These are phyloP conservation scores for Lamellibrachia satsuma DNA, from an alignment of 2,888 invertebrate genomes.

Conservation along the genomic window DNA sequence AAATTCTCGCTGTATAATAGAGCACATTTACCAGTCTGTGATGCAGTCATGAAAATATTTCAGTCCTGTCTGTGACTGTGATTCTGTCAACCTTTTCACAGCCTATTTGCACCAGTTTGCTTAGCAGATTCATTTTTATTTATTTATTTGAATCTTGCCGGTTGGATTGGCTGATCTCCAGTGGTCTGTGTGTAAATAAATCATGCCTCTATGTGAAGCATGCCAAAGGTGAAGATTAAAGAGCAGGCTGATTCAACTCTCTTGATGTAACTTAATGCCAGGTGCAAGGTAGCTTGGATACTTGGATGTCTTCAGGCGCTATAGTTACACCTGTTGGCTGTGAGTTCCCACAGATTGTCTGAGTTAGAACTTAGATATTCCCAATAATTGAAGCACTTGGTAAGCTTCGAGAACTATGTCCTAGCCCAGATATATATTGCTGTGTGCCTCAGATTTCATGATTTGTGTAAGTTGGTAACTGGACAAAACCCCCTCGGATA, in stretches of 20 bases:
- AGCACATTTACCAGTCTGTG: not conserved
- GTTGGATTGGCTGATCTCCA: not conserved
- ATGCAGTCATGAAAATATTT: not conserved
- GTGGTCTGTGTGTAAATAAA: not conserved
- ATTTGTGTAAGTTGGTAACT: not conserved
- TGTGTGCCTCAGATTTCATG: not conserved
- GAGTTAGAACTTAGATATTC: not conserved
- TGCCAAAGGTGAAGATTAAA: constrained; percentile 20
- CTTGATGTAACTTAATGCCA: constrained; percentile 18
- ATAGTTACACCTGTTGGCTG: not conserved
- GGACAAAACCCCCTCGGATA: too few relatives aligned
- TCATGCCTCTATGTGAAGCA: not conserved
- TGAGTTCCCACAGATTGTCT: not conserved
- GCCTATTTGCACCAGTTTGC: not conserved
- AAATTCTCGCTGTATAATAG: not conserved
- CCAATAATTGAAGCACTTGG: not conserved
- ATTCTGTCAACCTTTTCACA: not conserved
- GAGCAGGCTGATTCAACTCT: not conserved
- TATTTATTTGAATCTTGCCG: not conserved
- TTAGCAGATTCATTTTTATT: not conserved
- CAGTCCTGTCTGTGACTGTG: not conserved
- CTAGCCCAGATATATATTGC: not conserved
- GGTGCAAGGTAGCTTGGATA: not conserved
- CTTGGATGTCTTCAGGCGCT: not conserved
- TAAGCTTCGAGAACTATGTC: not conserved